phyloP scores from a whole-genome alignment of 1,140 invertebrate species.

The Propsilocerus akamusi region DNA sequence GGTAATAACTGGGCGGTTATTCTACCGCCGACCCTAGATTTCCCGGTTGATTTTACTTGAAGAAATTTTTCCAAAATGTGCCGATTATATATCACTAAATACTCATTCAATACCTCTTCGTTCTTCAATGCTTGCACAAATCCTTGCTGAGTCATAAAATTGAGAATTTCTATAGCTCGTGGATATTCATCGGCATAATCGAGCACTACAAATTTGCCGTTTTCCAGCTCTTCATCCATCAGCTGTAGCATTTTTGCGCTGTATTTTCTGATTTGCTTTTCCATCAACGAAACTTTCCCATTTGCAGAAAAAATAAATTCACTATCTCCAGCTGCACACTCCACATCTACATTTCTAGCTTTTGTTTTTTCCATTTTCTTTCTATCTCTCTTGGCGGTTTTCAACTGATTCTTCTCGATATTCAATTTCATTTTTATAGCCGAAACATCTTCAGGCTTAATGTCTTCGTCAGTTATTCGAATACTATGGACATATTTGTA shows the following conservation, averaged over 20 bases:
- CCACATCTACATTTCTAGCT: neutral
- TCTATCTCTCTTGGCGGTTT: neutral
- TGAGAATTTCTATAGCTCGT: neutral
- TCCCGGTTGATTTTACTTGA: neutral
- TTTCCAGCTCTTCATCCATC: neutral
- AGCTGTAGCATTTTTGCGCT: neutral
- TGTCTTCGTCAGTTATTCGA: neutral
- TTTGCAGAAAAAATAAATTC: neutral
- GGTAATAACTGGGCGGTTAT: neutral
- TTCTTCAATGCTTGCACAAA: neutral
- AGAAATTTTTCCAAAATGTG: neutral
- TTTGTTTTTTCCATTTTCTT: neutral
- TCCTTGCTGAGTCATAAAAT: neutral
- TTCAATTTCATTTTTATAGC: neutral
- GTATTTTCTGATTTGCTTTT: neutral
- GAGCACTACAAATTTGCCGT: neutral
- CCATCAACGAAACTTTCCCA: neutral
- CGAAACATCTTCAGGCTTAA: neutral
- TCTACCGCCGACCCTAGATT: neutral
- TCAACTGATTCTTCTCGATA: neutral
- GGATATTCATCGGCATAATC: constrained; percentile 1
- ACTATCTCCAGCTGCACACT: neutral
- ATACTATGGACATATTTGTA: neutral
- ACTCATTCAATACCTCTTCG: neutral
- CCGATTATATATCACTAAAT: neutral